Evolutionary conservation across 2,797 vertebrate genomes (phyloP).

Genomic region (Aythya fuligula): DNA sequence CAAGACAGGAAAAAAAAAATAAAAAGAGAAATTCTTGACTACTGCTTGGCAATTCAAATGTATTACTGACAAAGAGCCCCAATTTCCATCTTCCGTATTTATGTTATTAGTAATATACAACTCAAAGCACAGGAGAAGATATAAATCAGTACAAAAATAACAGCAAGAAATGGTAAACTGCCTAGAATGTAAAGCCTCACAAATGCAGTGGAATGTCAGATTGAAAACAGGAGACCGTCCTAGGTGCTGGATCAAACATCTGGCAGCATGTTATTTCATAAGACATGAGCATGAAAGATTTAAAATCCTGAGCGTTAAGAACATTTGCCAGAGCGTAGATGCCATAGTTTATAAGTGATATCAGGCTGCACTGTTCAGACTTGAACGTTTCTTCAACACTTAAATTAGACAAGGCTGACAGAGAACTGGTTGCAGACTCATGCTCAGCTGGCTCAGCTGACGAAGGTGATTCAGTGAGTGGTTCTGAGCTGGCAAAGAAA

Average conservation of each 20-base stretch:
- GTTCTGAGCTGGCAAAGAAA: conserved; percentile 56
- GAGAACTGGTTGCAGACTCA: conserved; percentile 39
- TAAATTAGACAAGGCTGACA: conserved; percentile 41
- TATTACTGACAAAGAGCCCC: not conserved
- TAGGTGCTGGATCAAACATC: conserved; percentile 41
- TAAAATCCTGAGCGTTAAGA: not conserved
- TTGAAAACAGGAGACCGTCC: not conserved
- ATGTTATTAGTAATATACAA: not conserved
- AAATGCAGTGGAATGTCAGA: not conserved
- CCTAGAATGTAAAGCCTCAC: conserved; percentile 16
- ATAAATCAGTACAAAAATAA: conserved; percentile 35
- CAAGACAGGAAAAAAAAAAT: not conserved
- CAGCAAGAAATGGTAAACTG: not conserved
- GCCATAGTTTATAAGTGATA: conserved; percentile 3
- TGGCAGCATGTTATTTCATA: not conserved
- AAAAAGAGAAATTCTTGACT: conserved; percentile 30
- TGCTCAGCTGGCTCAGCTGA: conserved; percentile 73
- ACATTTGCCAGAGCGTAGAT: not conserved
- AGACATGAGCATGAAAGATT: not conserved
- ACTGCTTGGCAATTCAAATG: conserved; percentile 6
- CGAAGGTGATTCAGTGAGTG: conserved; percentile 62
- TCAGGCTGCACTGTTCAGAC: conserved; percentile 17
- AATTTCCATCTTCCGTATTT: not conserved
- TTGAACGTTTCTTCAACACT: not conserved
- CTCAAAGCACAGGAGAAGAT: conserved; percentile 18